These are phyloP conservation scores for Callocephalon fimbriatum DNA, from an alignment of 2,113 vertebrate species.

Conservation along the genomic window DNA sequence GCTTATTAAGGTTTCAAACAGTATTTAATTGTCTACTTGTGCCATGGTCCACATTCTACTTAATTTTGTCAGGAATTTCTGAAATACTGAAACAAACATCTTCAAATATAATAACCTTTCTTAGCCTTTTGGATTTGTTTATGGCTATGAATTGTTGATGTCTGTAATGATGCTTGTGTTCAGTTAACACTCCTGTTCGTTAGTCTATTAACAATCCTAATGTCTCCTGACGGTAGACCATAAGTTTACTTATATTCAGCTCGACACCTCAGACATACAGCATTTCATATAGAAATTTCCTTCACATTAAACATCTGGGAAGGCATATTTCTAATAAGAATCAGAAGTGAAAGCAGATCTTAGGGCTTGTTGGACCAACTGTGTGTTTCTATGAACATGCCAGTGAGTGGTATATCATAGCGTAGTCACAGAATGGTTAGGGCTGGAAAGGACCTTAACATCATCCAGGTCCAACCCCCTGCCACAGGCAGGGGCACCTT, in stretches of 20 bases:
- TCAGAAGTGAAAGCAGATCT: neutral
- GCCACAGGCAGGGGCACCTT: no score
- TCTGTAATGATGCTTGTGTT: neutral
- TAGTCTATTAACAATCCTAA: neutral
- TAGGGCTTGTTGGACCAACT: neutral
- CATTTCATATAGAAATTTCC: neutral
- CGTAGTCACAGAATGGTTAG: neutral
- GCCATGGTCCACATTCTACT: neutral
- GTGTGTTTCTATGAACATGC: neutral
- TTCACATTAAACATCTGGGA: neutral
- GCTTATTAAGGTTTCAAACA: neutral
- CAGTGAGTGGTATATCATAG: accelerated
- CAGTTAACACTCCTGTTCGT: neutral
- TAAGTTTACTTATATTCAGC: neutral
- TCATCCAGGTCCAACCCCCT: neutral
- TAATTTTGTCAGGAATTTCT: neutral
- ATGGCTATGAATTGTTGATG: neutral
- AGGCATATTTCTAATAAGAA: neutral
- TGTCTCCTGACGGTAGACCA: neutral
- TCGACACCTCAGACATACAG: neutral
- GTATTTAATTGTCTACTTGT: neutral
- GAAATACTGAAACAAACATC: neutral
- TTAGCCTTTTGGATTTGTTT: neutral
- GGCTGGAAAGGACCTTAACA: neutral
- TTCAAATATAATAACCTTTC: neutral